Percentiles rank a stretch among this genome's conserved stretches.
Conservation (phyloP, 2,888 invertebrate genomes). For the Oligia latruncula region DNA sequence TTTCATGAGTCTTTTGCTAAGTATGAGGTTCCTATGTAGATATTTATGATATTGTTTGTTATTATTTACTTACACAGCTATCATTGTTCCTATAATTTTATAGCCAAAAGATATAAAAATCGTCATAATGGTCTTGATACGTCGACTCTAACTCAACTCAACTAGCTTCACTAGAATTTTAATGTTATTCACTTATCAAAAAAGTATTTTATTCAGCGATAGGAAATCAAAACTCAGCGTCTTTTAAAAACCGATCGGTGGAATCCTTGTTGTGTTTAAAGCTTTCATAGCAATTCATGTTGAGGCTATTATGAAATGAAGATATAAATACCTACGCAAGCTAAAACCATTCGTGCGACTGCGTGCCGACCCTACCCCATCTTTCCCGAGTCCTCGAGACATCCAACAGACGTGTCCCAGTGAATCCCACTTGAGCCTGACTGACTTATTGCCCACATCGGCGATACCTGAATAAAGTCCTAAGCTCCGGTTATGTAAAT, state of each 20-base stretch:
- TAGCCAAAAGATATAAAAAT: background rate
- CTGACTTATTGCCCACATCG: constrained; percentile 57
- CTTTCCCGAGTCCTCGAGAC: constrained; percentile 40
- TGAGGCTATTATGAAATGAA: constrained; percentile 13
- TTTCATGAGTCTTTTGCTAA: constrained; percentile 4
- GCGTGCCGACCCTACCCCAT: constrained; percentile 23
- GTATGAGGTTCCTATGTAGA: constrained; percentile 38
- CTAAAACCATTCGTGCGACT: constrained; percentile 6
- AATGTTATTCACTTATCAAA: background rate
- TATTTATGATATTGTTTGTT: constrained; percentile 7
- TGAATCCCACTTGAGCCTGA: constrained; percentile 59
- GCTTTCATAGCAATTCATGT: background rate
- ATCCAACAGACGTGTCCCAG: constrained; percentile 54
- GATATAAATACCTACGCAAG: constrained; percentile 18
- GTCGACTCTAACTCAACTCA: background rate
- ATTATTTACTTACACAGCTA: background rate
- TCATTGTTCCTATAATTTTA: background rate
- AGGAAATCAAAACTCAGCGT: too few species aligned
- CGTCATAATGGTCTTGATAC: background rate
- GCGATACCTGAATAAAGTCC: constrained; percentile 50
- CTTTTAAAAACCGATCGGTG: background rate
- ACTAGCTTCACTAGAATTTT: background rate
- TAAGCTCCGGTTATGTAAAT: constrained; percentile 44
- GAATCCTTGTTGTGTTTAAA: background rate
- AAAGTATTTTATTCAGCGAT: background rate